Percentiles rank a stretch among this genome's conserved stretches.
Evolutionary conservation across 2,797 vertebrate genomes (phyloP).

Genomic region (Artibeus jamaicensis): DNA sequence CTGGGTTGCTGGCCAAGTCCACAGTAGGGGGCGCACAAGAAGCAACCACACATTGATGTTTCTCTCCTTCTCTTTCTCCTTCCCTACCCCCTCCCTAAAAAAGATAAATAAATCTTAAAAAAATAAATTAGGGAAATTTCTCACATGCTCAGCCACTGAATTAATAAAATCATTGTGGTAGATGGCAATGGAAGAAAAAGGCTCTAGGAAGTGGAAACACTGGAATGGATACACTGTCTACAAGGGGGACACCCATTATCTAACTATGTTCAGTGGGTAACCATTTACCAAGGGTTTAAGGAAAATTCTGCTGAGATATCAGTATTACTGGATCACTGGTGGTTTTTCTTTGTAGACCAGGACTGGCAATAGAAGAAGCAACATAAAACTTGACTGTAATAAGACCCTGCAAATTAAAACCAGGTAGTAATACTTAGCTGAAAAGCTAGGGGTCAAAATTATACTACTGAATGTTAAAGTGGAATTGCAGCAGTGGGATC

Average conservation of each 20-base stretch:
- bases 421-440: background rate
- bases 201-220: background rate
- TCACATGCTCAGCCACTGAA: background rate
- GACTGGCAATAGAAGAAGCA: background rate
- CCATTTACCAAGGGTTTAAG: background rate
- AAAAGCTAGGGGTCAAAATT: background rate
- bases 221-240: background rate
- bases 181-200: background rate
- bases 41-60: no score
- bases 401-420: background rate
- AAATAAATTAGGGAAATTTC: background rate
- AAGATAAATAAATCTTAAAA: no score
- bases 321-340: background rate
- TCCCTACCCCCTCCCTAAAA: no score
- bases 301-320: background rate
- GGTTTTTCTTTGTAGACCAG: background rate
- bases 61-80: no score
- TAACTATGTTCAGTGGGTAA: background rate
- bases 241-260: background rate
- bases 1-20: no score
- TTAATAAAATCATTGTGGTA: background rate
- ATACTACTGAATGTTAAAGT: background rate
- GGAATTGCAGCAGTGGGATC: background rate
- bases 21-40: no score
- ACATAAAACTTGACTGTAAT: background rate